Percentiles rank a stretch among this genome's conserved stretches.
Evolutionary conservation across 2,888 invertebrate genomes (phyloP).

Genomic region (Sialis fuliginosa): DNA sequence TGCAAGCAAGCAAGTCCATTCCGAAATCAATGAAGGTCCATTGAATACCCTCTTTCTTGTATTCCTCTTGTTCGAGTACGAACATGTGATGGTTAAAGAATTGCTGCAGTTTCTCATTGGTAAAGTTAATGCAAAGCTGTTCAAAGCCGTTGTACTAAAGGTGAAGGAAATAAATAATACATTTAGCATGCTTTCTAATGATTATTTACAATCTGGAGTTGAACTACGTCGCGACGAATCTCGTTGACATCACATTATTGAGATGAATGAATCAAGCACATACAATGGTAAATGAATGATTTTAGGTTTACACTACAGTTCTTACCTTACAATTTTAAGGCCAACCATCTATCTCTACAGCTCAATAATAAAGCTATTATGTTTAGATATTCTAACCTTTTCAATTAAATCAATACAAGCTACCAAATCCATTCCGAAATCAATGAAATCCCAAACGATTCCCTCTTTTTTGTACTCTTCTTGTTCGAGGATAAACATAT

Average conservation of each 20-base stretch:
- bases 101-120: conserved; percentile 94
- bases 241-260: too few relatives aligned
- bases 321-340: too few relatives aligned
- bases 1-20: conserved; percentile 90
- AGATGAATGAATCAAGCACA: too few relatives aligned
- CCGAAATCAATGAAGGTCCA: conserved; percentile 97
- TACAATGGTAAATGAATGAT: neutral
- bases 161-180: too few relatives aligned
- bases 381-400: conserved; percentile 42
- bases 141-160: conserved; percentile 84
- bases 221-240: too few relatives aligned
- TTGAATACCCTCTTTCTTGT: conserved; percentile 83
- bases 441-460: conserved; percentile 91
- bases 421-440: conserved; percentile 92
- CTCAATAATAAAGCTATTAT: too few relatives aligned
- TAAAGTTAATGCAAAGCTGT: conserved; percentile 97
- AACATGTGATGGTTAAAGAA: conserved; percentile 99
- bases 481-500: conserved; percentile 96
- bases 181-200: too few relatives aligned
- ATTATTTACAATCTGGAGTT: too few relatives aligned
- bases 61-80: conserved; percentile 93
- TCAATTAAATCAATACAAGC: conserved; percentile 92
- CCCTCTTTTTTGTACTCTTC: conserved; percentile 91
- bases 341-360: too few relatives aligned
- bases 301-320: neutral